Conservation (phyloP, 2,888 invertebrate species). For the Achlya flavicornis region DNA sequence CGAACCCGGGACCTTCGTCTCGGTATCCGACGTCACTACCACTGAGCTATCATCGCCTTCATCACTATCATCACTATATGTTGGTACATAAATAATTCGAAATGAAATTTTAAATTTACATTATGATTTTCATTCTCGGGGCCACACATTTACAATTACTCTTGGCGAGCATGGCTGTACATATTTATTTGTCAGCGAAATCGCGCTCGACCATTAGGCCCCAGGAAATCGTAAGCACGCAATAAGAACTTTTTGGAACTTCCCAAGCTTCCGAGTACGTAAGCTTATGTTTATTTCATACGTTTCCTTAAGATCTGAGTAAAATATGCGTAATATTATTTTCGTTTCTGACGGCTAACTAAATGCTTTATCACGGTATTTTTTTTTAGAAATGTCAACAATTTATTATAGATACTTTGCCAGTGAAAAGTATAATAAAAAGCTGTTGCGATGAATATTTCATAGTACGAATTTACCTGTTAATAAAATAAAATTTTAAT, state of each 20-base stretch:
- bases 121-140: constrained; percentile 28
- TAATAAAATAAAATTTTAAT: too few species aligned
- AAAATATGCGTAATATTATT: constrained; percentile 12
- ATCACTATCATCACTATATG: too few species aligned
- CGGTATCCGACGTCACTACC: too few species aligned
- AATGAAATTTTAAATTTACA: background rate
- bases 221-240: constrained; percentile 69
- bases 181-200: constrained; percentile 80
- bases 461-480: too few species aligned
- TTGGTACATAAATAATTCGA: constrained; percentile 13
- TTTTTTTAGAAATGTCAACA: too few species aligned
- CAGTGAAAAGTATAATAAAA: too few species aligned
- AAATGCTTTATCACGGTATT: too few species aligned
- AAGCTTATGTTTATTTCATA: constrained; percentile 58
- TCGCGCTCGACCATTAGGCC: constrained; percentile 71
- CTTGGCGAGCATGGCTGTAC: constrained; percentile 61
- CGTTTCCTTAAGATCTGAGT: constrained; percentile 38
- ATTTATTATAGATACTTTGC: too few species aligned
- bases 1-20: too few species aligned
- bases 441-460: too few species aligned
- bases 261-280: constrained; percentile 48
- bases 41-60: too few species aligned
- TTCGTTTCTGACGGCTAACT: background rate
- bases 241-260: constrained; percentile 68
- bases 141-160: constrained; percentile 63